These are phyloP conservation scores for Tamias sibiricus DNA, from an alignment of 2,113 vertebrate genomes.

Conservation along the genomic window DNA sequence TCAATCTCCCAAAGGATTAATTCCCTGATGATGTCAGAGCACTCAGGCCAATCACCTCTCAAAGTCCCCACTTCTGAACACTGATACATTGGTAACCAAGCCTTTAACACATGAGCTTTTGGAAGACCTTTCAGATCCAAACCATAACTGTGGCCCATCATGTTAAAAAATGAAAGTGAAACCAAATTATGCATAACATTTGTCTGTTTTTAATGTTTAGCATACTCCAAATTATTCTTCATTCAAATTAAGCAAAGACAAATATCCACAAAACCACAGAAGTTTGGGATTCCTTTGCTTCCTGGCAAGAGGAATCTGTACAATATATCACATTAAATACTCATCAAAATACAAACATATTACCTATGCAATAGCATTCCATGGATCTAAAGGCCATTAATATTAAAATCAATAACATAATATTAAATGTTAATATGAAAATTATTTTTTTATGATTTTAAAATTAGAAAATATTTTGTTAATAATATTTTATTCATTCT, in stretches of 20 bases:
- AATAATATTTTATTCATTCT: neutral
- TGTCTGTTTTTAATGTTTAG: neutral
- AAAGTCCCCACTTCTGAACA: too few species aligned
- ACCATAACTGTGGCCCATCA: neutral
- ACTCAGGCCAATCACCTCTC: too few species aligned
- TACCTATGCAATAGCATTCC: neutral
- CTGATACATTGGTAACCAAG: too few species aligned
- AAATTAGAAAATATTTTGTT: neutral
- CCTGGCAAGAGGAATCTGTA: neutral
- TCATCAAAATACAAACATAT: neutral
- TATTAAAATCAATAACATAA: neutral
- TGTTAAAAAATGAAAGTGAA: conserved; percentile 7
- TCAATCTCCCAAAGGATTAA: too few species aligned
- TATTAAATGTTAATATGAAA: neutral
- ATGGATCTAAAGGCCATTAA: neutral
- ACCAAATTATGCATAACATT: neutral
- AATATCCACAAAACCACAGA: neutral
- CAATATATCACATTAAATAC: neutral
- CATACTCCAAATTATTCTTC: neutral
- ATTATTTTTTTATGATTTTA: neutral
- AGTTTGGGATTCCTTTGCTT: neutral
- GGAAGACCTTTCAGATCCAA: too few species aligned
- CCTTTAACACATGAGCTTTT: too few species aligned
- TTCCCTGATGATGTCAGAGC: too few species aligned
- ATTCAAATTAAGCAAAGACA: neutral